Base-by-base conservation (phyloP, 2,888 invertebrate genomes). In the Trichopoda pennipes region DNA sequence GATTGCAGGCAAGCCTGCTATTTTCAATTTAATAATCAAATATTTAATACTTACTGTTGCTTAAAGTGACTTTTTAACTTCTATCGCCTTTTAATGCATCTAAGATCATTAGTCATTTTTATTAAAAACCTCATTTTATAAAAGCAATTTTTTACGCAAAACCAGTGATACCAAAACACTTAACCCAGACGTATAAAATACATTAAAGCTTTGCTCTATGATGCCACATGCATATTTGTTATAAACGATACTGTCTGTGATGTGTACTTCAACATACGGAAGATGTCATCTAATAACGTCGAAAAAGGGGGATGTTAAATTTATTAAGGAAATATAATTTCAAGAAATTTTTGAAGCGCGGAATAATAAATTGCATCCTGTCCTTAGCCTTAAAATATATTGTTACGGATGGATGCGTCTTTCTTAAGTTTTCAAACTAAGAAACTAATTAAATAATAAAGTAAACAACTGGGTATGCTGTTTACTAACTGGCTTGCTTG, bases 91-190 rank as follows among this genome's bases (percentile, higher is more conserved):
- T 49, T 72, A 38, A 68, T 61, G 63, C 32, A 76, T 72, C 44
- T 68, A 44, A 68, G 61, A 72, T 70, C 68, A 81, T 81, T 81
- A 81, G 81, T 81, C 72, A 73, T 68, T 72, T 76, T 76, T 61
- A 76, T 76, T 68, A 60, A 68, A 75, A 68, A 70, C 2, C 42
- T 17, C 53, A 49, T 77, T 61, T 63, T 56, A 23, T 55, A 61
- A 49, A 76, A 17, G 7, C 21, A 61, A 38, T 58, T 58, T 49
- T 56, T 51, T 49, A 16, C 38, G 53, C 64, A 75, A 38, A n/a
- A n/a, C 47, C 72, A 63, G 49, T 63, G 74, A 58, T 66, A 79
- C 28, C 28, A 73, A 63, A 68, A 56, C 76, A 81, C 56, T 81
- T 73, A 81, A 77, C 68, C 72, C 76, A 77, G 76, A 68, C 73